phyloP scores from a whole-genome alignment of 2,113 vertebrate species.

The Tiliqua scincoides region DNA sequence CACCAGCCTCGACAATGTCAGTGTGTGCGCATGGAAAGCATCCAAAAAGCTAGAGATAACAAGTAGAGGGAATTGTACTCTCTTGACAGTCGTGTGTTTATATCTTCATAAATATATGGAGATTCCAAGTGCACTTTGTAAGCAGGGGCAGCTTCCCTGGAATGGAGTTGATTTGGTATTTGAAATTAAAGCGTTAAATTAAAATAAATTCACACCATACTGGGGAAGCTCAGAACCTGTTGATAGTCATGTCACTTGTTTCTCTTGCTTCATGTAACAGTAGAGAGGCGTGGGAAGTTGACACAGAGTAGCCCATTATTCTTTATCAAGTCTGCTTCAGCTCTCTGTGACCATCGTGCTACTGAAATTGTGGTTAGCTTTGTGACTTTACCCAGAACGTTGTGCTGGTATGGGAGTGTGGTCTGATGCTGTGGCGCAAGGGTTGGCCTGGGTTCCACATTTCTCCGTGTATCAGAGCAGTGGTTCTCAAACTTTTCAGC shows the following conservation, averaged over 20 bases:
- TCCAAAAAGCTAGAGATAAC: not conserved
- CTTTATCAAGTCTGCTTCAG: not conserved
- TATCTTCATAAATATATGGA: constrained; percentile 3
- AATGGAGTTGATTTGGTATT: not conserved
- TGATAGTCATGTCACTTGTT: not conserved
- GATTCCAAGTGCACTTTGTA: not conserved
- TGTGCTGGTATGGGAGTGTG: no score
- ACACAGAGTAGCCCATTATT: not conserved
- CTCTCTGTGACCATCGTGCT: not conserved
- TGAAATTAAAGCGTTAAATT: not conserved
- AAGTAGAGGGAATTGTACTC: fast-evolving
- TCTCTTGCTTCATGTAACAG: not conserved
- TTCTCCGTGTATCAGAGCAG: no score
- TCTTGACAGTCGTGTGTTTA: constrained; percentile 8
- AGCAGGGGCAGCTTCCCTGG: not conserved
- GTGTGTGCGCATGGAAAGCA: fast-evolving
- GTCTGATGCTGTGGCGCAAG: no score
- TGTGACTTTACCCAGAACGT: no score
- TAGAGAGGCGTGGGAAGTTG: no score
- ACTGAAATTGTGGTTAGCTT: not conserved
- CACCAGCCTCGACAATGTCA: constrained; percentile 23
- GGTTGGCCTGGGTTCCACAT: no score
- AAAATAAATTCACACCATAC: not conserved
- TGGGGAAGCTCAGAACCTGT: not conserved
- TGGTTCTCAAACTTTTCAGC: no score